Percentiles rank a stretch among this genome's conserved stretches.
Evolutionary conservation across 30 jellyfish, hydroid and myxozoan species (phyloP).

Genomic region (Mastigias papua): DNA sequence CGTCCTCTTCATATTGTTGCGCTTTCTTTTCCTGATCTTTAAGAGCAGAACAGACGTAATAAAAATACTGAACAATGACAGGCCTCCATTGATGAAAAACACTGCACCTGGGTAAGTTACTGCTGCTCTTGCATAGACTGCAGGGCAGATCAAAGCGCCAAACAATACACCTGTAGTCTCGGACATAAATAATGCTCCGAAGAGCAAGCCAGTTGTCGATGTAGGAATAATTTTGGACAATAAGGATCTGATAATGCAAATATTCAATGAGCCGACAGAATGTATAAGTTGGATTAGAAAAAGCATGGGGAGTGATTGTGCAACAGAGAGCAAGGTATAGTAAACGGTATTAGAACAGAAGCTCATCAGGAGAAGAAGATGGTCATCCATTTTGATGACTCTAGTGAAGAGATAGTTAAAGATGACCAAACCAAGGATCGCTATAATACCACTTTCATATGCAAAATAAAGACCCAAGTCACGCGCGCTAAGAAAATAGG

Average conservation of each 20-base stretch:
- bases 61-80: neutral
- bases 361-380: neutral
- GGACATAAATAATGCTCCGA: conserved; percentile 6
- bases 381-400: conserved; percentile 1
- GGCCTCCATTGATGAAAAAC: conserved; percentile 6
- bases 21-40: neutral
- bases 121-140: neutral
- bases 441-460: conserved; percentile 5
- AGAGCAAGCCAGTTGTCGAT: conserved; percentile 12
- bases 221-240: neutral
- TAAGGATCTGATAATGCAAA: neutral
- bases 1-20: no score
- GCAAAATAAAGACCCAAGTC: conserved; percentile 4
- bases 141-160: conserved; percentile 6
- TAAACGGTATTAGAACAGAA: neutral
- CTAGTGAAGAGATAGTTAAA: conserved; percentile 9
- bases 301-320: conserved; percentile 12
- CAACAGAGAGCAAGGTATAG: neutral
- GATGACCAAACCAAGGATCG: neutral
- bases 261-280: neutral
- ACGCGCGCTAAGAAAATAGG: conserved; percentile 9
- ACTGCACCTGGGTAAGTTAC: conserved; percentile 14
- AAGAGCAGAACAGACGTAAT: neutral
- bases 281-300: conserved; percentile 1
- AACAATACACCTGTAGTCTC: conserved; percentile 9